phyloP scores from a whole-genome alignment of 2,797 vertebrate species.

The Crax fasciolata region DNA sequence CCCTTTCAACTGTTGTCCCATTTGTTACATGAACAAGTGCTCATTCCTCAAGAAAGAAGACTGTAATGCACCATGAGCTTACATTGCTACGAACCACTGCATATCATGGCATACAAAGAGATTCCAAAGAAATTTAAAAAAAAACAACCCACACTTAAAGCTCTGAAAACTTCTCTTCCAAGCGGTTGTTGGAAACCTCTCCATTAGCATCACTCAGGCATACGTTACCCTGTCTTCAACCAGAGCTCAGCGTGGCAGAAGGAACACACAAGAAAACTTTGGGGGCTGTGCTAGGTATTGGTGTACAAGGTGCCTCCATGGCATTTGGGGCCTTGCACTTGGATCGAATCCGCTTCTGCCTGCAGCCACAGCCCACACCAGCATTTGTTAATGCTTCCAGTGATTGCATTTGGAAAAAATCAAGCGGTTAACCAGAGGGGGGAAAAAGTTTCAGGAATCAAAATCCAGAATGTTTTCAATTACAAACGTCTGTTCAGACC shows the following conservation, averaged over 20 bases:
- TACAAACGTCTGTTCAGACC: slow-evolving; percentile 63
- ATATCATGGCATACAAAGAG: not conserved
- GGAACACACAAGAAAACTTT: not conserved
- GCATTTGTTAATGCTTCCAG: slow-evolving; percentile 65
- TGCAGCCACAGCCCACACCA: slow-evolving; percentile 41
- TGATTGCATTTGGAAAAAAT: slow-evolving; percentile 82
- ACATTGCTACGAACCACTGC: not conserved
- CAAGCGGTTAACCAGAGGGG: slow-evolving; percentile 81
- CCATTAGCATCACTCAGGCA: not conserved
- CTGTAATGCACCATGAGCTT: not conserved
- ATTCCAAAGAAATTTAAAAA: not conserved
- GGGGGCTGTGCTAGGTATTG: slow-evolving; percentile 1
- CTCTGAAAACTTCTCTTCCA: slow-evolving; percentile 5
- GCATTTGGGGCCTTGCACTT: slow-evolving; percentile 5
- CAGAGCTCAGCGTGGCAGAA: not conserved
- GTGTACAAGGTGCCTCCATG: slow-evolving; percentile 60
- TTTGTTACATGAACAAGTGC: slow-evolving; percentile 44
- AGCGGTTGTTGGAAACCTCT: not conserved
- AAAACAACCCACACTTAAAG: not conserved
- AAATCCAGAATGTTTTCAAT: slow-evolving; percentile 79
- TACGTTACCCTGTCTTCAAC: not conserved
- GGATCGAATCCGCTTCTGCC: slow-evolving; percentile 37
- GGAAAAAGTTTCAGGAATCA: slow-evolving; percentile 68
- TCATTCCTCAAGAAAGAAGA: slow-evolving; percentile 23
- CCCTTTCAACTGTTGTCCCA: slow-evolving; percentile 37